Evolutionary conservation across 2,888 invertebrate species (phyloP).

Genomic region (Ischnus inquisitorius): DNA sequence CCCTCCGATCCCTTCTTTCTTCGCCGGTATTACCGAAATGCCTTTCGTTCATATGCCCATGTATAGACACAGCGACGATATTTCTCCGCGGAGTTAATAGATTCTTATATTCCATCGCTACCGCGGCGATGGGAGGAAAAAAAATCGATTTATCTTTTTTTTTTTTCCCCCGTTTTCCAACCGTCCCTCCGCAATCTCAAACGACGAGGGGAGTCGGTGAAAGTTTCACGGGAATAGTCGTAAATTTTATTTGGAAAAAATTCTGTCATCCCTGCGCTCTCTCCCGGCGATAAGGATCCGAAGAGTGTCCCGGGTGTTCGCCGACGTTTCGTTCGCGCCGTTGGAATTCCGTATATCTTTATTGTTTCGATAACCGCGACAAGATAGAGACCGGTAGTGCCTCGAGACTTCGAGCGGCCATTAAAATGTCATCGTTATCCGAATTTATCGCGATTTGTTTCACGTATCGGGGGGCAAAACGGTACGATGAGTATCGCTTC

Average conservation of each 20-base stretch:
- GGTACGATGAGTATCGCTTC: too few species aligned
- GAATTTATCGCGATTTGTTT: constrained; percentile 58
- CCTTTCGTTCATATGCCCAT: constrained; percentile 12
- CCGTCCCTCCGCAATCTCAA: constrained; percentile 33
- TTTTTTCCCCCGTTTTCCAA: background rate
- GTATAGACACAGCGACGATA: background rate
- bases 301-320: background rate
- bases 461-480: background rate
- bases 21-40: constrained; percentile 50
- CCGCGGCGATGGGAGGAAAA: background rate
- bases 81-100: constrained; percentile 17
- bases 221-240: constrained; percentile 48
- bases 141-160: constrained; percentile 9
- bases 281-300: constrained; percentile 25
- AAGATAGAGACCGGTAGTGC: constrained; percentile 14
- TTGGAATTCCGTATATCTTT: constrained; percentile 16
- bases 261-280: background rate
- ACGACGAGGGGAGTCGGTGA: background rate
- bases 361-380: constrained; percentile 41
- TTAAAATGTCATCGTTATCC: constrained; percentile 55
- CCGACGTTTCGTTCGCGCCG: constrained; percentile 1
- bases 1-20: background rate
- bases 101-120: background rate
- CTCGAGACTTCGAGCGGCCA: constrained; percentile 2
- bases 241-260: constrained; percentile 48